Evolutionary conservation across 2,888 invertebrate genomes (phyloP).

Genomic region (Cybosia mesomella): DNA sequence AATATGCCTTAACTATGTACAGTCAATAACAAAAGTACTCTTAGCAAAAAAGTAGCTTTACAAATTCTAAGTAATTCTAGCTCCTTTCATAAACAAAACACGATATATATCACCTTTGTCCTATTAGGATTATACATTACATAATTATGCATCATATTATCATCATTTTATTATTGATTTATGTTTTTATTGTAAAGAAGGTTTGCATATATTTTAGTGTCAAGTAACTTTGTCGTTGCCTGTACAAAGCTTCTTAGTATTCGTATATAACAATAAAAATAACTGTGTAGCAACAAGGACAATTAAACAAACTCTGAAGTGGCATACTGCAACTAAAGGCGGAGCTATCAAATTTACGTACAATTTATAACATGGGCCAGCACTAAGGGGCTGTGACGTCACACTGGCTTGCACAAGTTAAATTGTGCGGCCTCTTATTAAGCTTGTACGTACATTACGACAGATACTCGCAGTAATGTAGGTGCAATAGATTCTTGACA

Average conservation of each 20-base stretch:
- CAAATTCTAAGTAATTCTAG: too few relatives aligned
- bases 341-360: conserved; percentile 61
- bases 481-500: conserved; percentile 17
- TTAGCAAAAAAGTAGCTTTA: too few relatives aligned
- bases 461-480: conserved; percentile 26
- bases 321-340: conserved; percentile 43
- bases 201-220: not conserved
- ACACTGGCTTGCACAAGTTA: conserved; percentile 52
- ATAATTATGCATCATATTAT: too few relatives aligned
- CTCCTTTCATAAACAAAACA: too few relatives aligned
- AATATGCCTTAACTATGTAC: too few relatives aligned
- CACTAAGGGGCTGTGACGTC: conserved; percentile 58
- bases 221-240: not conserved
- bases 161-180: too few relatives aligned
- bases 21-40: too few relatives aligned
- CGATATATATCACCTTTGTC: too few relatives aligned
- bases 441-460: conserved; percentile 39
- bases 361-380: conserved; percentile 60
- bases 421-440: conserved; percentile 51
- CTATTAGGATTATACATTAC: too few relatives aligned
- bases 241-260: not conserved
- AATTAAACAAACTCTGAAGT: not conserved
- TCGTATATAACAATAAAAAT: not conserved
- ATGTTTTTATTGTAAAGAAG: too few relatives aligned
- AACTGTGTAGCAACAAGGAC: not conserved